Base-by-base conservation (phyloP, 92 coral and sea anemone genomes). In the Porites rus region DNA sequence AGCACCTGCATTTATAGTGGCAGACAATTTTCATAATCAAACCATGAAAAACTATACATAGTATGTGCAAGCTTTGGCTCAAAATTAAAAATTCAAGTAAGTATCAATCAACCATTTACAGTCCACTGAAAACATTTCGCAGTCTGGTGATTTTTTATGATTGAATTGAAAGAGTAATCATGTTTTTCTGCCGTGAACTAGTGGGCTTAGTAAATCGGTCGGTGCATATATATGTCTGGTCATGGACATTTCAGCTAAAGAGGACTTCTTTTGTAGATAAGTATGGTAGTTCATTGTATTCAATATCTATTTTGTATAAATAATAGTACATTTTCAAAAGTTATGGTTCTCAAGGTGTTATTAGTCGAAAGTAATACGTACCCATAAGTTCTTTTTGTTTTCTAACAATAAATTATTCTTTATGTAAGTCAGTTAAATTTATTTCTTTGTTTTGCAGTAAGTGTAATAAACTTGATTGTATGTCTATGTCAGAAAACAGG, bases 141-240 rank as follows among this genome's bases (percentile, higher is more conserved):
- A 19, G 16, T 67, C 64, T 17, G 62, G 20, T 83, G 73, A 50
- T 24, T 82, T 19, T 38, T 17, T 25, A 31, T 28, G 19, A 22
- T 10, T 56, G 61, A 28, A 69, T 70, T 79, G 16, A 51, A 69
- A 13, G 22, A 78, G 19, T 38, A 38, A 38, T 38, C 46, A 69
- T 59, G 31, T 18, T 28, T 59, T 74, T 74, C 58, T 70, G 53
- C 20, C n/a, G 25, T 75, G 19, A 64, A 73, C 61, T 93, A 94
- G 98, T 92, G 88, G 98, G 92, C 50, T 83, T 92, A 79, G 72
- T 94, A 84, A 94, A 82, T 83, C 92, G 93, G 89, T 91, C 94
- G 9, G 77, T 94, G 76, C 83, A 88, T 51, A 79, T 81, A 18
- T 74, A n/a, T 69, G 18, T 91, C 81, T 94, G 98, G 98, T 85